Percentiles rank a stretch among this genome's conserved stretches.
These are phyloP conservation scores for Micronycteris hirsuta DNA, from an alignment of 2,113 vertebrate species.

Conservation along the genomic window DNA sequence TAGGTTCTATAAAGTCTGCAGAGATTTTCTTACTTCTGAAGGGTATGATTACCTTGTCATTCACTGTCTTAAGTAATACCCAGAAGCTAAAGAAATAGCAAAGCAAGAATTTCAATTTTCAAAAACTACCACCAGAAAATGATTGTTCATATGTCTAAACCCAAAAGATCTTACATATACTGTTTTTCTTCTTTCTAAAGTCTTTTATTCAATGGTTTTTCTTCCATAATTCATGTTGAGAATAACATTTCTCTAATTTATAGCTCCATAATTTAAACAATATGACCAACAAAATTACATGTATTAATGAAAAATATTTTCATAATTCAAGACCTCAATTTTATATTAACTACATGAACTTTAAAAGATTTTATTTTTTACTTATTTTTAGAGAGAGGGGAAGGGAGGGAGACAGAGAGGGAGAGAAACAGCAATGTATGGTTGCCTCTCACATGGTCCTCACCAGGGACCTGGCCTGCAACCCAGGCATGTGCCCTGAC, in stretches of 20 bases:
- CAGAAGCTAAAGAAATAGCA: neutral
- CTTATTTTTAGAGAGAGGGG: too few species aligned
- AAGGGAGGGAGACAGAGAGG: too few species aligned
- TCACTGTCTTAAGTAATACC: slow-evolving; percentile 8
- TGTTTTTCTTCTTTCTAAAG: neutral
- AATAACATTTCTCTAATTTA: neutral
- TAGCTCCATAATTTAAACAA: neutral
- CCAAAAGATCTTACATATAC: neutral
- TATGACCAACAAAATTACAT: neutral
- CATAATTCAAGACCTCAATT: neutral
- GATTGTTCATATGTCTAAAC: neutral
- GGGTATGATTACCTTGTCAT: slow-evolving; percentile 31
- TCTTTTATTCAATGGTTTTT: neutral
- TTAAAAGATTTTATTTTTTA: too few species aligned
- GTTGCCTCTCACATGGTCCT: too few species aligned
- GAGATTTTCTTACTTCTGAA: slow-evolving; percentile 35
- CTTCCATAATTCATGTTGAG: neutral
- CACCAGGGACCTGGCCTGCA: too few species aligned
- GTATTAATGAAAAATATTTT: neutral
- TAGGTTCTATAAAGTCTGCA: neutral
- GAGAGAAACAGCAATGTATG: too few species aligned
- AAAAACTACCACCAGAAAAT: neutral
- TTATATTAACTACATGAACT: neutral
- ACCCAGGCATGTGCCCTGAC: too few species aligned
- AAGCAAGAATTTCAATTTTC: neutral